A percentile compares a stretch with the other conserved stretches of the same genome.
These are phyloP conservation scores for Gordius sp. DNA, from an alignment of 2,888 invertebrate species.

Conservation along the genomic window DNA sequence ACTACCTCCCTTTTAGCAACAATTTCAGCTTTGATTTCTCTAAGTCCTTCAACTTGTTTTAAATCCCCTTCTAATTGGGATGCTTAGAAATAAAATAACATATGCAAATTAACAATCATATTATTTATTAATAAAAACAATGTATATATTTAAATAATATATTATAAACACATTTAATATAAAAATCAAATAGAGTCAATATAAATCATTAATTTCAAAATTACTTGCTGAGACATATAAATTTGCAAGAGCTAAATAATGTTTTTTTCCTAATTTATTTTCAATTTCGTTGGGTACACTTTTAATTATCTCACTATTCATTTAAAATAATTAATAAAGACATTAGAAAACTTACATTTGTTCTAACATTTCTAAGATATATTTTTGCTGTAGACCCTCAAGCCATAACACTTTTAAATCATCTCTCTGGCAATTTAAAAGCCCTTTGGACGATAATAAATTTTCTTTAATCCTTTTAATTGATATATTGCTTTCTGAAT, in stretches of 20 bases:
- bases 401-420: conserved; percentile 75
- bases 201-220: background rate
- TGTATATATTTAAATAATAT: no score
- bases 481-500: conserved; percentile 40
- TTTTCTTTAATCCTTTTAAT: conserved; percentile 52
- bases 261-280: conserved; percentile 25
- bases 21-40: conserved; percentile 13
- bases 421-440: conserved; percentile 63
- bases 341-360: conserved; percentile 43
- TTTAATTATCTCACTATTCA: conserved; percentile 45
- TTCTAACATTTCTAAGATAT: conserved; percentile 56
- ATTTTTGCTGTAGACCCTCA: conserved; percentile 79
- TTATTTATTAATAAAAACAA: no score
- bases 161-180: no score
- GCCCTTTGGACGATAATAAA: conserved; percentile 49
- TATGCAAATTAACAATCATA: no score
- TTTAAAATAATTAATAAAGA: conserved; percentile 21
- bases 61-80: background rate
- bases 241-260: background rate
- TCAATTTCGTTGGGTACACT: conserved; percentile 45
- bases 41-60: background rate
- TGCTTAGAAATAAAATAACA: no score
- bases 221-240: conserved; percentile 10
- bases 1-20: background rate
- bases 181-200: no score